These are phyloP conservation scores for Calliphora vomitoria DNA, from an alignment of 2,888 invertebrate species.

Conservation along the genomic window DNA sequence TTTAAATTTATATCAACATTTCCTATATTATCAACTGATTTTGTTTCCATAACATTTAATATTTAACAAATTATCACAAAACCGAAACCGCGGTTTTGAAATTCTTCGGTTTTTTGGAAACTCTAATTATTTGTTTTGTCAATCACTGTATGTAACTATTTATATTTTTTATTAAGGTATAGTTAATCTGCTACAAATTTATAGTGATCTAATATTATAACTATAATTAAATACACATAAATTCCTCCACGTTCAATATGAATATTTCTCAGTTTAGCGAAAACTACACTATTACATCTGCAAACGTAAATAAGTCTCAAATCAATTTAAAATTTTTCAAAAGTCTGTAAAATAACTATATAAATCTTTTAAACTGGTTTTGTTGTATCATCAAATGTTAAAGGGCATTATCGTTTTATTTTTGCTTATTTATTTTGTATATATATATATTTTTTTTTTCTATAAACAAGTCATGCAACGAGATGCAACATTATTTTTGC, in stretches of 20 bases:
- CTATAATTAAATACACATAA: constrained; percentile 17
- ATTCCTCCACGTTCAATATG: neutral
- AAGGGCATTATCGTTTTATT: constrained; percentile 61
- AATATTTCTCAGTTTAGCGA: constrained; percentile 20
- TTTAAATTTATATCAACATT: too few species aligned
- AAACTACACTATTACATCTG: neutral
- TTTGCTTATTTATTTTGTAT: neutral
- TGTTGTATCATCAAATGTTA: constrained; percentile 58
- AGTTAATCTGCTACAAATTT: neutral
- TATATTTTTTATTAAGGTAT: too few species aligned
- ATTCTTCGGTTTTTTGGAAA: too few species aligned
- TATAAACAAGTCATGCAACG: constrained; percentile 62
- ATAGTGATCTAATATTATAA: neutral
- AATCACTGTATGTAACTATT: too few species aligned
- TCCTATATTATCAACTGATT: too few species aligned
- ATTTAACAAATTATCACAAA: too few species aligned
- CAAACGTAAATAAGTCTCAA: constrained; percentile 3
- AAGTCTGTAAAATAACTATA: neutral
- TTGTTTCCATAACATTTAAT: too few species aligned
- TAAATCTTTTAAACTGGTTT: constrained; percentile 62
- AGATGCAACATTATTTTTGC: constrained; percentile 54
- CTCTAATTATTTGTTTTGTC: too few species aligned
- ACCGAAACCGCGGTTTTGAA: too few species aligned
- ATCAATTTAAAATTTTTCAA: constrained; percentile 42
- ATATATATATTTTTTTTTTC: neutral